phyloP scores from a whole-genome alignment of 2,888 invertebrate genomes.

The Punctoribates punctum region DNA sequence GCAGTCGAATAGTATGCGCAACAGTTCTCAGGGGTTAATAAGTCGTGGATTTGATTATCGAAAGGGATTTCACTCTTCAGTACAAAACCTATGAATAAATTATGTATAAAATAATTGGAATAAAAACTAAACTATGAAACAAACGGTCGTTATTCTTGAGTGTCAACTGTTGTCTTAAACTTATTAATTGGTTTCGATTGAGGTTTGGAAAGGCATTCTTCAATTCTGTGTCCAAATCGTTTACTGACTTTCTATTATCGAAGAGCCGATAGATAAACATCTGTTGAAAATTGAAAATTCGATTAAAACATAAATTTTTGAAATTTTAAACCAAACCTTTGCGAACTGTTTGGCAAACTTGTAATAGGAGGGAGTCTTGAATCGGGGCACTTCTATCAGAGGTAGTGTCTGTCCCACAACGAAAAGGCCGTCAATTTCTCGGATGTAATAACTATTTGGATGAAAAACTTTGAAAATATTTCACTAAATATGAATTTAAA shows the following conservation, averaged over 20 bases:
- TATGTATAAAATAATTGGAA: not conserved
- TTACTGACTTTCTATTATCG: not conserved
- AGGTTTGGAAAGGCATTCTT: constrained; percentile 1
- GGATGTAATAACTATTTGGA: constrained; percentile 1
- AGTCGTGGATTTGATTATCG: not conserved
- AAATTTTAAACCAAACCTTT: constrained; percentile 13
- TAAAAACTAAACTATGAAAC: not conserved
- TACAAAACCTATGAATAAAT: not conserved
- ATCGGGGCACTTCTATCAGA: constrained; percentile 14
- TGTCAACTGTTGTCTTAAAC: constrained; percentile 1
- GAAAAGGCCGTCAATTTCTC: not conserved
- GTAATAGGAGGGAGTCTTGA: not conserved
- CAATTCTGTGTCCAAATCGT: not conserved
- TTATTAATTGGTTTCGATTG: not conserved
- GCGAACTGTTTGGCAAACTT: not conserved
- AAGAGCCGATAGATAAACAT: constrained; percentile 24
- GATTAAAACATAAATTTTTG: not conserved
- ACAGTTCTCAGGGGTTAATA: constrained; percentile 16
- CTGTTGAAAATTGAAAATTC: not conserved
- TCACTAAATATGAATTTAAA: not conserved
- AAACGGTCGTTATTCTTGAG: not conserved
- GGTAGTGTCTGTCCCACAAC: constrained; percentile 27
- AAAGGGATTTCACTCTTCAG: constrained; percentile 19
- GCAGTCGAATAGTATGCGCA: constrained; percentile 18
- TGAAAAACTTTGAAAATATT: not conserved